phyloP scores from a whole-genome alignment of 2,888 invertebrate genomes.

The Parelbella ahira region DNA sequence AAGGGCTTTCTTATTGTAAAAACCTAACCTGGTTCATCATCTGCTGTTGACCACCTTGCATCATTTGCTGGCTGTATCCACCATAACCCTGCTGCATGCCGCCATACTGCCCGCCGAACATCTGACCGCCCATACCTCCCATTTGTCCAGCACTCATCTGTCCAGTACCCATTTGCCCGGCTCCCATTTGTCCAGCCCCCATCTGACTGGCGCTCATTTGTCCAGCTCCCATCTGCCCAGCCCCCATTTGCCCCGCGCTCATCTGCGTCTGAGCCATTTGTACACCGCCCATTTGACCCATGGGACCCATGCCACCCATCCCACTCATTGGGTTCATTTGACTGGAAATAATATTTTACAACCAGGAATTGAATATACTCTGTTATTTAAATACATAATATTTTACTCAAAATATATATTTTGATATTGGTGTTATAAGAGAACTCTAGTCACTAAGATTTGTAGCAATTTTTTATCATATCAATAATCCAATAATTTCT shows the following conservation, averaged over 20 bases:
- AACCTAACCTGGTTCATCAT: constrained; percentile 79
- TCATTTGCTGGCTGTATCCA: constrained; percentile 73
- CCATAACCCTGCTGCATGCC: constrained; percentile 82
- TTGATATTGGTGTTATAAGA: too few relatives aligned
- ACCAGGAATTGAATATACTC: too few relatives aligned
- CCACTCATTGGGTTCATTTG: constrained; percentile 74
- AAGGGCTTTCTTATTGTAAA: too few relatives aligned
- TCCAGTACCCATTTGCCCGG: constrained; percentile 64
- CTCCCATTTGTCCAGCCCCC: constrained; percentile 57
- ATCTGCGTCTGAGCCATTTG: constrained; percentile 64
- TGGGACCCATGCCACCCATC: constrained; percentile 70
- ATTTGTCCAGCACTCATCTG: too few relatives aligned
- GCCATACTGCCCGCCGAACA: constrained; percentile 82
- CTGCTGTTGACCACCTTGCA: constrained; percentile 75
- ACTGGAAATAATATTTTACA: constrained; percentile 46
- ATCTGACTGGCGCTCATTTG: constrained; percentile 65
- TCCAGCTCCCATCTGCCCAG: constrained; percentile 56
- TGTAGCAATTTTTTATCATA: too few relatives aligned
- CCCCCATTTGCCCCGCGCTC: constrained; percentile 56
- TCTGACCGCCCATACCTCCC: constrained; percentile 54
- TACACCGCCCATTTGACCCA: constrained; percentile 52
- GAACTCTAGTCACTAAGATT: too few relatives aligned
- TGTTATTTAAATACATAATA: too few relatives aligned
- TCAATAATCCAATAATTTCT: too few relatives aligned
- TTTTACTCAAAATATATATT: too few relatives aligned